These are phyloP conservation scores for Parus major DNA, from an alignment of 2,113 vertebrate species.

Conservation along the genomic window DNA sequence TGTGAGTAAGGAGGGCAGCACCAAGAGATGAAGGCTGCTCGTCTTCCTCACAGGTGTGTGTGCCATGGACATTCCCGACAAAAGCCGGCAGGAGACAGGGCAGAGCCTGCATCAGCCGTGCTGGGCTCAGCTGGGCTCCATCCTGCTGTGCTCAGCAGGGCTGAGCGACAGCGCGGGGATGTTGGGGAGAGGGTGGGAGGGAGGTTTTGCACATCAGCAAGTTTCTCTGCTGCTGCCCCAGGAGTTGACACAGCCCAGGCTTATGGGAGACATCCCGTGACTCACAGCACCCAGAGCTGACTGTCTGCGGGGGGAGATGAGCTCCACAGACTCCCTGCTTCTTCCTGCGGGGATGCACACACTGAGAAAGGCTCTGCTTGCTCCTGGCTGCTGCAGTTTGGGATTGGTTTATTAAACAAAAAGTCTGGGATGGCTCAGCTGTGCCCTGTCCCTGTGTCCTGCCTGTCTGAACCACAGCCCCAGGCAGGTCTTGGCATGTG, in stretches of 20 bases:
- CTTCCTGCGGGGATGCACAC: background rate
- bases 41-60: background rate
- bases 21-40: background rate
- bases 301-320: background rate
- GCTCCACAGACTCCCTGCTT: background rate
- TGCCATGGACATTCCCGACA: accelerated
- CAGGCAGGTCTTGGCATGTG: background rate
- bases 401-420: background rate
- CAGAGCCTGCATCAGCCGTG: accelerated
- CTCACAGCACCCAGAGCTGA: background rate
- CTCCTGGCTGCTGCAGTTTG: background rate
- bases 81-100: background rate
- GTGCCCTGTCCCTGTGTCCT: background rate
- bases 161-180: accelerated
- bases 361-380: background rate
- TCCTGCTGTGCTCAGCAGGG: conserved; percentile 14
- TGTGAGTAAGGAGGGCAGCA: background rate
- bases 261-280: background rate
- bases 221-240: background rate
- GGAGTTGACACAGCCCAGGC: background rate
- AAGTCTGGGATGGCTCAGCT: background rate
- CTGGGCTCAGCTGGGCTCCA: background rate
- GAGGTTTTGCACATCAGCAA: background rate
- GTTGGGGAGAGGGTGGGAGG: background rate
- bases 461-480: background rate